Evolutionary conservation across 2,113 vertebrate species (phyloP).

Genomic region (Suricata suricatta): DNA sequence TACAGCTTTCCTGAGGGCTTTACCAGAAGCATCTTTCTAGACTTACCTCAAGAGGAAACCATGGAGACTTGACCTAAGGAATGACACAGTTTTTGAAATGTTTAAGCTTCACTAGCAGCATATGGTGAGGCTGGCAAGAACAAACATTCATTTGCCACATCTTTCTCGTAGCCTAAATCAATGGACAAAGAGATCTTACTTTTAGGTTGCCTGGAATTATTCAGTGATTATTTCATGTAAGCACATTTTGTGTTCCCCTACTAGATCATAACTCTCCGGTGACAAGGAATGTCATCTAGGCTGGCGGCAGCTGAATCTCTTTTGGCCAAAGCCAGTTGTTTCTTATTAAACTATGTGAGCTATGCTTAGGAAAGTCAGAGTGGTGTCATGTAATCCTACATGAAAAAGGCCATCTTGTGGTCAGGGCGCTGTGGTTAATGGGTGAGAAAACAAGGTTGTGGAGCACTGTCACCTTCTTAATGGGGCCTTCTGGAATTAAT

Average conservation of each 20-base stretch:
- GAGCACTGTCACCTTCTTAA: constrained; percentile 8
- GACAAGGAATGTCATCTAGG: neutral
- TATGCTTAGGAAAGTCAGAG: neutral
- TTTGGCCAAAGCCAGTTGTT: constrained; percentile 17
- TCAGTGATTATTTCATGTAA: neutral
- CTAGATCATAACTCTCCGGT: neutral
- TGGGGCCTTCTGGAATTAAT: constrained; percentile 47
- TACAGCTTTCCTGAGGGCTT: neutral
- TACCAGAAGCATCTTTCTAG: neutral
- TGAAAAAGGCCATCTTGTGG: constrained; percentile 8
- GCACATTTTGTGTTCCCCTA: neutral
- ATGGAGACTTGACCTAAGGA: neutral
- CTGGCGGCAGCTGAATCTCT: neutral
- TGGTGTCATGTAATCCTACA: neutral
- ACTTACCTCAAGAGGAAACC: neutral
- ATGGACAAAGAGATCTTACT: neutral
- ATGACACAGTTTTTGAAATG: neutral
- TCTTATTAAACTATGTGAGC: neutral
- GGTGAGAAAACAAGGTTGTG: constrained; percentile 43
- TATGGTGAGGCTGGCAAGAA: neutral
- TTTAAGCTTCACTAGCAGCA: neutral
- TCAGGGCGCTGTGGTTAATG: constrained; percentile 56
- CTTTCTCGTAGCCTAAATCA: neutral
- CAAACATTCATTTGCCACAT: neutral
- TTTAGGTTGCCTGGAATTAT: neutral